phyloP scores from a whole-genome alignment of 2,888 invertebrate genomes.

The Pimpla rufipes region DNA sequence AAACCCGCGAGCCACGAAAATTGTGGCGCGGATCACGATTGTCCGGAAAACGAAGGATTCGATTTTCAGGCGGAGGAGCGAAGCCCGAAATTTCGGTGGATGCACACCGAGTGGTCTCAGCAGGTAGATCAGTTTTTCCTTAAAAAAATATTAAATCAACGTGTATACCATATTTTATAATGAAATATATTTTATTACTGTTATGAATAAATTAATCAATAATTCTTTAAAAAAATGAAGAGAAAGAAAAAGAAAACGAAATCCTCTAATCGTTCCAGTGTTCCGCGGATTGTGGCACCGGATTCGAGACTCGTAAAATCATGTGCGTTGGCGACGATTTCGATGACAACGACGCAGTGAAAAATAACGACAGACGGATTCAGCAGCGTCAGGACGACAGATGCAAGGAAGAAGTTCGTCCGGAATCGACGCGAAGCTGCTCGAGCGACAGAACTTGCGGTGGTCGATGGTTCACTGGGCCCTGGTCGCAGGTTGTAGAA shows the following conservation, averaged over 20 bases:
- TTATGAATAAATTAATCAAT: too few species aligned
- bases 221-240: too few species aligned
- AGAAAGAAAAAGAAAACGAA: too few species aligned
- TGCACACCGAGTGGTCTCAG: slow-evolving; percentile 88
- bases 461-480: slow-evolving; percentile 94
- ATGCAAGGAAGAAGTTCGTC: slow-evolving; percentile 87
- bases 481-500: slow-evolving; percentile 87
- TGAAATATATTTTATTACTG: too few species aligned
- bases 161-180: too few species aligned
- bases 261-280: slow-evolving; percentile 86
- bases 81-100: slow-evolving; percentile 86
- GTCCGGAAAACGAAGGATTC: slow-evolving; percentile 74
- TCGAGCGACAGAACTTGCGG: slow-evolving; percentile 89
- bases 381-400: slow-evolving; percentile 83
- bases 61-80: slow-evolving; percentile 25
- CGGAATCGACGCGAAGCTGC: slow-evolving; percentile 90
- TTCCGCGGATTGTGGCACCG: slow-evolving; percentile 92
- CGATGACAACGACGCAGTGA: slow-evolving; percentile 28
- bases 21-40: slow-evolving; percentile 87
- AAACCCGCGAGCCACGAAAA: slow-evolving; percentile 86
- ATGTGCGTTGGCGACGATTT: slow-evolving; percentile 86
- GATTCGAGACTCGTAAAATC: slow-evolving; percentile 91
- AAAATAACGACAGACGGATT: slow-evolving; percentile 69
- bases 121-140: slow-evolving; percentile 70
- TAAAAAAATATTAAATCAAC: slow-evolving; percentile 25